Evolutionary conservation across 1,140 invertebrate genomes (phyloP), one percentile per base, ranked within the genome.

Genomic region (Drosophila elegans): DNA sequence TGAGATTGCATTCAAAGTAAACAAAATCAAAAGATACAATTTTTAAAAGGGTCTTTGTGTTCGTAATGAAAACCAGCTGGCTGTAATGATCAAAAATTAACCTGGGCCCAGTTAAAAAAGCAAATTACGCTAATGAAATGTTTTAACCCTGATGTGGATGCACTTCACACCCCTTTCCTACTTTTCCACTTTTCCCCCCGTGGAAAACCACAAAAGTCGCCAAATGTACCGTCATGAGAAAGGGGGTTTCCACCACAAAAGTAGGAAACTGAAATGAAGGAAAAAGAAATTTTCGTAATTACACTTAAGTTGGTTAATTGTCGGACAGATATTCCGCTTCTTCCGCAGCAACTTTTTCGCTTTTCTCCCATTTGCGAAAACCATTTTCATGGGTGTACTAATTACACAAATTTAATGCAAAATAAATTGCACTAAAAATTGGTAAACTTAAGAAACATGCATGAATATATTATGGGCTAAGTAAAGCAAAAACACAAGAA

Each of bases 241-340:
- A 25, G 57, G 62, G 27, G 13, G 16, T 21, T 21, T 21, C 16
- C 16, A 25, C 63, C 59, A 39, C 63, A 63, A 66, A 66, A 66
- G 63, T 64, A 63, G 59, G 59, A 66, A 66, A 67, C 51, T 72
- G 38, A 72, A 72, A 57, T 48, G 38, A 46, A 51, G 64, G 51
- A 69, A 36, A 56, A 57, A 45, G 41, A 45, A 56, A 64, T 48
- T 66, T 60, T 71, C 54, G 53, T 60, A 59, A 73, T 73, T 73
- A 59, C 53, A 52, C 54, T 45, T 60, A 73, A 73, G 66, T 59
- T 73, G 53, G 53, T 49, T 73, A 71, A 73, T 73, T 73, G 66
- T 46, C 64, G 45, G 53, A 63, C 63, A 63, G 63, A 66, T 66
- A 66, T 66, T 66, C 32, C 63, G 59, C 63, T 66, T 45, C 55